Conservation (phyloP, 2,797 vertebrate genomes). For the Megalops cyprinoides region DNA sequence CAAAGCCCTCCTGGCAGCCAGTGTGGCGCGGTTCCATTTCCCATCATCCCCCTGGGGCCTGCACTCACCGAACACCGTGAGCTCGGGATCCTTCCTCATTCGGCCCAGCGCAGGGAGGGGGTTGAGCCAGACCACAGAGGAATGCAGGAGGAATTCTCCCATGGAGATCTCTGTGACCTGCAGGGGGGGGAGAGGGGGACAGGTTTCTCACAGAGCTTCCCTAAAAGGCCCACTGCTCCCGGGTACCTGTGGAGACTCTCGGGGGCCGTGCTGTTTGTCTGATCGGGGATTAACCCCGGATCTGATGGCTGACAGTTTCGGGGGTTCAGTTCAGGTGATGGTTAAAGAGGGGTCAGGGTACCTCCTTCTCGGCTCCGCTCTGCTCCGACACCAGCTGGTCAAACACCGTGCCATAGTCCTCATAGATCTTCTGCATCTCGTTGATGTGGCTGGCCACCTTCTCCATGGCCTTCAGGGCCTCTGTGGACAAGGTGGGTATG, state of each 20-base stretch:
- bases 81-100: constrained; percentile 85
- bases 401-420: constrained; percentile 91
- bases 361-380: constrained; percentile 84
- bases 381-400: constrained; percentile 91
- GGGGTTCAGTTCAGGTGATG: not conserved
- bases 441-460: constrained; percentile 96
- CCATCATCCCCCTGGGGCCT: not conserved
- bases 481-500: constrained; percentile 59
- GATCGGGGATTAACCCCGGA: too few relatives aligned
- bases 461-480: constrained; percentile 93
- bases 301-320: too few relatives aligned
- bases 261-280: too few relatives aligned
- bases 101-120: constrained; percentile 84
- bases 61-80: constrained; percentile 86
- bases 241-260: too few relatives aligned
- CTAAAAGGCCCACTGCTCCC: too few relatives aligned
- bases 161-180: constrained; percentile 93
- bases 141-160: constrained; percentile 91
- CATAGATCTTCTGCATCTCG: constrained; percentile 97
- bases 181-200: not conserved
- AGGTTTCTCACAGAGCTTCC: not conserved
- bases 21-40: not conserved
- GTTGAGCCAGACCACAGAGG: constrained; percentile 87
- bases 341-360: constrained; percentile 43
- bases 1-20: constrained; percentile 2